These are phyloP conservation scores for Catocala fraxini DNA, from an alignment of 2,888 invertebrate genomes.

Conservation along the genomic window DNA sequence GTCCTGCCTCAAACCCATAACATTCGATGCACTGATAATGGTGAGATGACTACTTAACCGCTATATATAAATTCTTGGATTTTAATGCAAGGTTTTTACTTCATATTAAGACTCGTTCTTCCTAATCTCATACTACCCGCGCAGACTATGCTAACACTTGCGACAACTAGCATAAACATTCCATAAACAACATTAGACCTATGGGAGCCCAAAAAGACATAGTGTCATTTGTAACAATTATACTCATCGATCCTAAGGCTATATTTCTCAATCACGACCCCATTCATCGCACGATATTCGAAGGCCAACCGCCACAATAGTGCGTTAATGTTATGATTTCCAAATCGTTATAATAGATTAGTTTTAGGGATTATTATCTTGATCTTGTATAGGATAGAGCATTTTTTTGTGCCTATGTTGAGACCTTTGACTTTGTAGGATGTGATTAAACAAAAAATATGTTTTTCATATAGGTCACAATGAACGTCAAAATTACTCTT, in stretches of 20 bases:
- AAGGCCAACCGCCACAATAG: slow-evolving; percentile 17
- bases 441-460: too few species aligned
- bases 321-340: slow-evolving; percentile 17
- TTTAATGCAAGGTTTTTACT: too few species aligned
- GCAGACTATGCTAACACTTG: background rate
- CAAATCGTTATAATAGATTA: slow-evolving; percentile 11
- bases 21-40: too few species aligned
- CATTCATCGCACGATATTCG: slow-evolving; percentile 48
- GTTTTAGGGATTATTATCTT: background rate
- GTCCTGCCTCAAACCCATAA: too few species aligned
- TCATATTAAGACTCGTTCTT: too few species aligned
- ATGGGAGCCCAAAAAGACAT: slow-evolving; percentile 35
- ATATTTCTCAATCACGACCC: slow-evolving; percentile 76
- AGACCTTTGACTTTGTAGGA: too few species aligned
- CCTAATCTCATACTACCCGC: too few species aligned
- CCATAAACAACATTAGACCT: background rate
- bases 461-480: too few species aligned
- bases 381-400: background rate
- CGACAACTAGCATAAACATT: background rate
- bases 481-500: too few species aligned
- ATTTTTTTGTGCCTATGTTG: too few species aligned
- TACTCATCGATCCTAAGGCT: slow-evolving; percentile 57
- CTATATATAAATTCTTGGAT: too few species aligned
- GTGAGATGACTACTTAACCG: too few species aligned
- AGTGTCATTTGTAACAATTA: slow-evolving; percentile 76